Evolutionary conservation across 2,797 vertebrate genomes (phyloP), one percentile per base, ranked within the genome.

Genomic region (Psittacula derbiana): DNA sequence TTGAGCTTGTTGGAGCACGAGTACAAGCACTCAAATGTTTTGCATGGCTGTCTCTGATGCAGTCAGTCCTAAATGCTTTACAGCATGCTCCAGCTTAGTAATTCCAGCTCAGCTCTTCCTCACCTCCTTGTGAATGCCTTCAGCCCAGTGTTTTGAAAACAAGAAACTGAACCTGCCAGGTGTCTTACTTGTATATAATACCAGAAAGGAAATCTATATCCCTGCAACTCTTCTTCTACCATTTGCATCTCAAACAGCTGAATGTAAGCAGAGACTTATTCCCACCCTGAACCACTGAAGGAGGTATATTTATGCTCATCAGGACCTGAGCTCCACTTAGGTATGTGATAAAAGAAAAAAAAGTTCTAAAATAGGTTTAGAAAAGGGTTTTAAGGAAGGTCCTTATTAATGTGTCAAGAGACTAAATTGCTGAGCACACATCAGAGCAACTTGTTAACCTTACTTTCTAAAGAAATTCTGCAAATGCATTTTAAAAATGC

Each of bases 11-110:
- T 53, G 57, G 14, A 74, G 66, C 21, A 10, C 52, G 6, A 24
- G 46, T 4, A 18, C 0, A 11, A 58, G 58, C 30, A 30, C 50
- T 4, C 14, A 0, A 0, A 14, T 30, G 53, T 31, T 8, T 1
- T 28, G 28, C 16, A 1, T 8, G 46, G 27, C 33, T 50, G 46
- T 33, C 31, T 58, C 67, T 28, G 14, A 27, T 25, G 47, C 31
- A 41, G 50, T 5, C 4, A 1, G 12, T 21, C 58, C 74, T 33
- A 27, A 74, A 55, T 8, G 31, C 25, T 43, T 38, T 27, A 8
- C 20, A 58, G 30, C 30, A 40, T 50, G 33, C 15, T 38, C 33
- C 69, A 65, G 40, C 11, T 41, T 52, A 41, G 25, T 24, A 46
- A 36, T 28, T 64, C 43, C 53, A 76, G 53, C 55, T 80, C 11